Base-by-base conservation (phyloP, 2,797 vertebrate species). In the Knipowitschia caucasica region DNA sequence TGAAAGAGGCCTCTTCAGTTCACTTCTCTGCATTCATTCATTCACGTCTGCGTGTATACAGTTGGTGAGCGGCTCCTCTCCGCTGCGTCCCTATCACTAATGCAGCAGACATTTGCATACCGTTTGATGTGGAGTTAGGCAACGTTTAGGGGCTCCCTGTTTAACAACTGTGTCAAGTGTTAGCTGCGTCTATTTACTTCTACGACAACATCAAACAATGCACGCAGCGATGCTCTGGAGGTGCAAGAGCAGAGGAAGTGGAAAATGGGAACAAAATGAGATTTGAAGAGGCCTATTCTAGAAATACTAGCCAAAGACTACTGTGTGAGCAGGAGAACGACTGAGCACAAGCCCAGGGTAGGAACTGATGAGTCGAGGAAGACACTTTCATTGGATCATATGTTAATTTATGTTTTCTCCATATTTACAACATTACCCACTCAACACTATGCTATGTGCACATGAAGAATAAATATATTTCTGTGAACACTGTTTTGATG, bases 91-190 rank as follows among this genome's bases (percentile, higher is more conserved):
- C 73, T 82, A 82, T 83, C 74, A 78, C 85, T 89, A 87, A 89
- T 86, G 86, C 82, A 88, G 51, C 86, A 77, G 70, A 82, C 77
- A 89, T 91, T 90, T 88, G 84, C 89, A 90, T 89, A 88, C 77
- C 53, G 81, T 90, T 91, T 90, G 86, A 90, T 91, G 86, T 90
- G 24, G 75, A 83, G 88, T 89, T 89, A 85, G 79, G 84, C 87
- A 83, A 88, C 84, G 78, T 89, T 89, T 86, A 86, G 74, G 82
- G 56, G 73, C 81, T 86, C 83, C 76, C 65, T 81, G 85, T 86
- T 86, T 84, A 87, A 89, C 87, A 88, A 84, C 84, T 88, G 86
- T 89, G 86, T 89, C 86, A 85, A 89, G 85, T 86, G 85, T 89
- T 86, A 83, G 76, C 76, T 8, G 54, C 68, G 60, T 87, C 84